Evolutionary conservation across 2,888 invertebrate genomes (phyloP), one percentile per base, ranked within the genome.

Genomic region (Alcis repandata): DNA sequence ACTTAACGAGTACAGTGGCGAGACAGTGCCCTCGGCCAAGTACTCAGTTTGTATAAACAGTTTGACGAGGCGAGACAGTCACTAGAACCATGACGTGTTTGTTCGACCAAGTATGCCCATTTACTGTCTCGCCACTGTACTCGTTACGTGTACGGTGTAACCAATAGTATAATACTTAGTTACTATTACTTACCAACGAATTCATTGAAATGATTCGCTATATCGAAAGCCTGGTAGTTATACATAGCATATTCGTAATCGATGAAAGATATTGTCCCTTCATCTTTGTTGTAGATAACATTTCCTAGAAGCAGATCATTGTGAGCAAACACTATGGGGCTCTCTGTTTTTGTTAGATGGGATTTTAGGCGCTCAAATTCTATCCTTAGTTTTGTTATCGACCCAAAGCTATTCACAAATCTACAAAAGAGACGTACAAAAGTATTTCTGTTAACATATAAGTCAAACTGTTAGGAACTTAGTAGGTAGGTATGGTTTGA

Each of bases 201-300:
- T 94, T 99, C 99, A 79, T 97, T 96, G 92, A 99, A 99, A 94
- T 99, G 99, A 93, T 99, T 99, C 54, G 97, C 99, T 86, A 99
- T 98, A 89, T 99, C 99, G 88, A 95, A 99, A 9, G 98, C 98
- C 90, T 98, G 98, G 90, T 97, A 98, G 93, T 99, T 99, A 83
- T 96, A 96, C 67, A 95, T 97, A 17, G 98, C 97, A 90, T 99
- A 99, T 90, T 99, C 99, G 89, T 97, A 99, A 92, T 99, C 99
- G 80, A 99, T 99, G 87, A 99, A 99, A 52, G 96, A 96, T 51
- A 99, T 96, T 63, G 91, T 94, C 74, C 95, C 94, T 75, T 95
- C 91, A 64, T 90, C 88, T 83, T 96, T 92, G 82, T 98, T 96
- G 90, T 97, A 97, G 77, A 99, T 95, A 71, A 99, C 96, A 93